Conservation (phyloP, 2,797 vertebrate species). For the Muscicapa comitata region DNA sequence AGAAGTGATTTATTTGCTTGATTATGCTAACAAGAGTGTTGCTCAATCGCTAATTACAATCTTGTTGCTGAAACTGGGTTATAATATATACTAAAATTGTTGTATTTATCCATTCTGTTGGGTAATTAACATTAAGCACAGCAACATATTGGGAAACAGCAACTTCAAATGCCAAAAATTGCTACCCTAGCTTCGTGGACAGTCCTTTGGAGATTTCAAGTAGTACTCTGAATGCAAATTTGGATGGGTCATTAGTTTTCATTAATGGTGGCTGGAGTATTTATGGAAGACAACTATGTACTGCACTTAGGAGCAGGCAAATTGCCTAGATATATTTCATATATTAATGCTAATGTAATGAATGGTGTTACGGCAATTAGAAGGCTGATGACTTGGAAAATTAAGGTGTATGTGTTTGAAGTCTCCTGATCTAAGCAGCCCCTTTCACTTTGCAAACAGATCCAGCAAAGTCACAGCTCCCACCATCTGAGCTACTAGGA, state of each 20-base stretch:
- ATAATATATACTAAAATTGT: constrained; percentile 16
- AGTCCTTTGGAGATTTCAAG: constrained; percentile 72
- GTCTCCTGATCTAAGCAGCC: constrained; percentile 49
- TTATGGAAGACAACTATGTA: constrained; percentile 78
- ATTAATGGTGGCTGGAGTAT: constrained; percentile 76
- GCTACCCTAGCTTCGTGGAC: constrained; percentile 46
- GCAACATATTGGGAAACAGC: constrained; percentile 56
- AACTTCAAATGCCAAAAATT: constrained; percentile 63
- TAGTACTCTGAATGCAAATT: constrained; percentile 66
- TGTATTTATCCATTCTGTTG: constrained; percentile 54
- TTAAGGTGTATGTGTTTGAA: constrained; percentile 65
- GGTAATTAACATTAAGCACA: constrained; percentile 59
- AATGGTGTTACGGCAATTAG: constrained; percentile 74
- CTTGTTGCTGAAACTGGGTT: constrained; percentile 38
- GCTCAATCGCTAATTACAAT: constrained; percentile 49
- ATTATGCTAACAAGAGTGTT: constrained; percentile 46
- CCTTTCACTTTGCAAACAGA: neutral
- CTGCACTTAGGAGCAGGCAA: constrained; percentile 75
- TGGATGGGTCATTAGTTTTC: constrained; percentile 80
- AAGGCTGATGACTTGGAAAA: constrained; percentile 75
- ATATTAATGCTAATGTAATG: constrained; percentile 76
- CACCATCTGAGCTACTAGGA: neutral
- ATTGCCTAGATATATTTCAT: constrained; percentile 76
- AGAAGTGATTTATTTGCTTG: constrained; percentile 36
- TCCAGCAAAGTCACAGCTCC: neutral